Evolutionary conservation across 2,888 invertebrate species (phyloP).

Genomic region (Cryptocephalus primarius): DNA sequence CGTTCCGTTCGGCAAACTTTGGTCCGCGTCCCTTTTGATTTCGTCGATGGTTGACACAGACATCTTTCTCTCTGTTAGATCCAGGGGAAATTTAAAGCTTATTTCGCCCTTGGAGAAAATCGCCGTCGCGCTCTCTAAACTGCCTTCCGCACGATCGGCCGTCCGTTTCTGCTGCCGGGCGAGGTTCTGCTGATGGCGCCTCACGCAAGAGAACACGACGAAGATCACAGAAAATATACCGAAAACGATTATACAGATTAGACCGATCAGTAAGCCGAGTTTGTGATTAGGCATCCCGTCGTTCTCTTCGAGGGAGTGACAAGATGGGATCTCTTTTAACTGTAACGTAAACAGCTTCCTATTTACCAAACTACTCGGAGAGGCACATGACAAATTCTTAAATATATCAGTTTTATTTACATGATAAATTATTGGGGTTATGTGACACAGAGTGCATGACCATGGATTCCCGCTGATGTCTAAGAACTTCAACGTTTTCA

Average conservation of each 20-base stretch:
- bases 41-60: slow-evolving; percentile 37
- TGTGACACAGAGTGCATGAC: slow-evolving; percentile 57
- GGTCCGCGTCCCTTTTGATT: slow-evolving; percentile 33
- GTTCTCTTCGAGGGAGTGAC: slow-evolving; percentile 39
- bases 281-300: slow-evolving; percentile 30
- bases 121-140: slow-evolving; percentile 33
- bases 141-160: slow-evolving; percentile 19
- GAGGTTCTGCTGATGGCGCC: slow-evolving; percentile 54
- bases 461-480: slow-evolving; percentile 53
- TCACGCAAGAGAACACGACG: slow-evolving; percentile 53
- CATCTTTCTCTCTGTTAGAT: slow-evolving; percentile 34
- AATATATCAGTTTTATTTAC: slow-evolving; percentile 46
- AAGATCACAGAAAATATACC: slow-evolving; percentile 38
- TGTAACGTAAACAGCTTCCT: slow-evolving; percentile 31
- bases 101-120: slow-evolving; percentile 41
- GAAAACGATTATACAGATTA: slow-evolving; percentile 37
- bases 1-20: slow-evolving; percentile 30
- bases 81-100: slow-evolving; percentile 47
- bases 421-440: slow-evolving; percentile 45
- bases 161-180: slow-evolving; percentile 26
- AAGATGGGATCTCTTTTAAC: slow-evolving; percentile 35
- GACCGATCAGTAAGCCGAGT: slow-evolving; percentile 43
- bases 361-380: slow-evolving; percentile 46
- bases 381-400: slow-evolving; percentile 45
- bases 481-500: slow-evolving; percentile 46